phyloP scores from a whole-genome alignment of 2,888 invertebrate genomes.

The Aphidoletes aphidimyza region DNA sequence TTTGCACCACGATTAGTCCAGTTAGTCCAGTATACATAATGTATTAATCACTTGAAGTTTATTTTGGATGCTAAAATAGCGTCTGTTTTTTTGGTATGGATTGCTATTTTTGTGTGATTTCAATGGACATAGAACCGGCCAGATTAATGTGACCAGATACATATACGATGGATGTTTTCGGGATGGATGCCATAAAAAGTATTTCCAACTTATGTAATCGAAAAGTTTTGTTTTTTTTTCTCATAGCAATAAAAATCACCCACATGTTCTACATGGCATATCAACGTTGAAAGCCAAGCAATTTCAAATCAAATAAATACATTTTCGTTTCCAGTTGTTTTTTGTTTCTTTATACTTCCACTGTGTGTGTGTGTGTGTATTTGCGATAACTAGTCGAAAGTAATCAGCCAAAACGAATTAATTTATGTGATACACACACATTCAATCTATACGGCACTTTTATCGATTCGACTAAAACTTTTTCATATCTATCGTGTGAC shows the following conservation, averaged over 20 bases:
- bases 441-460: neutral
- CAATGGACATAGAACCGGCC: neutral
- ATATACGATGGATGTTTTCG: neutral
- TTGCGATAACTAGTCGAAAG: neutral
- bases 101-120: neutral
- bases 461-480: neutral
- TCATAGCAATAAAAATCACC: slow-evolving; percentile 28
- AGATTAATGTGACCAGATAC: neutral
- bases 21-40: neutral
- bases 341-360: too few species aligned
- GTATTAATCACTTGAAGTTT: slow-evolving; percentile 37
- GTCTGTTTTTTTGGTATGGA: too few species aligned
- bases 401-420: neutral
- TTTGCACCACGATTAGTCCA: neutral
- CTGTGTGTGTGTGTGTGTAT: too few species aligned
- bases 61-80: neutral
- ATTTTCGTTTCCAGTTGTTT: neutral
- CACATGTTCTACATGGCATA: neutral
- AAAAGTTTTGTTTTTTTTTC: too few species aligned
- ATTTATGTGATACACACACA: slow-evolving; percentile 22
- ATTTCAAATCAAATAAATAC: neutral
- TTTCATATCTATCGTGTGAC: neutral
- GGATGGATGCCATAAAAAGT: neutral
- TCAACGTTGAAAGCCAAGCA: neutral
- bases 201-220: slow-evolving; percentile 32